Base-by-base conservation (phyloP, 2,797 vertebrate species). In the Anabacerthia variegaticeps region DNA sequence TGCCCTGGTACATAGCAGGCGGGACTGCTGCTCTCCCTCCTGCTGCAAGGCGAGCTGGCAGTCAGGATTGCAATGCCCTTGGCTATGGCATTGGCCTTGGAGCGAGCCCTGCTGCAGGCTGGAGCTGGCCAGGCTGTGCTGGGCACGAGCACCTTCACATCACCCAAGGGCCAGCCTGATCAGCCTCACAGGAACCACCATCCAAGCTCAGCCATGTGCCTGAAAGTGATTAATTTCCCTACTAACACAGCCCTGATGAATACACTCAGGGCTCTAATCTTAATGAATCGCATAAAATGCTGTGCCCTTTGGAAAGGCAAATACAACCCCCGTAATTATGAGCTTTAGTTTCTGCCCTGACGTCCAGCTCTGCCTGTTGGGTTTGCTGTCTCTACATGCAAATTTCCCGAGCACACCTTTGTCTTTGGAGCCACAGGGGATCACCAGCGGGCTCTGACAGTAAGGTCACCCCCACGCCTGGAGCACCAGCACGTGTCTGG, bases 281-380 rank as follows among this genome's bases (percentile, higher is more conserved):
- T 85, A 88, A 92, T 80, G 89, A 94, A 74, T 92, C 72, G 16
- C 46, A 11, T 36, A 44, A 85, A 92, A 91, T 34, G 54, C 85
- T 84, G 39, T 89, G 92, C 75, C 89, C 82, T 93, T 96, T 93
- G 79, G 92, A 95, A 94, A 91, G 72, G 30, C 89, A 92, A 95
- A 88, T 23, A 77, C 54, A 94, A 44, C 51, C 75, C 27, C 6
- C 15, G 65, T 68, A 86, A 91, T 89, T 83, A 85, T 5, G 49
- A 85, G 46, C 61, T 93, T 89, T 24, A 11, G 68, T n/a, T 88
- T 67, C 63, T 69, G 49, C 73, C 89, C 71, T 41, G 54, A 51
- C 0, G 0, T 65, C 87, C 89, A 83, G 58, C 68, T 55, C 76
- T 80, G 65, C 39, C 69, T 21, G 14, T 85, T 36, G 9, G 1